These are phyloP conservation scores for Sarcophaga carnaria DNA, from an alignment of 2,888 invertebrate genomes.

Conservation along the genomic window DNA sequence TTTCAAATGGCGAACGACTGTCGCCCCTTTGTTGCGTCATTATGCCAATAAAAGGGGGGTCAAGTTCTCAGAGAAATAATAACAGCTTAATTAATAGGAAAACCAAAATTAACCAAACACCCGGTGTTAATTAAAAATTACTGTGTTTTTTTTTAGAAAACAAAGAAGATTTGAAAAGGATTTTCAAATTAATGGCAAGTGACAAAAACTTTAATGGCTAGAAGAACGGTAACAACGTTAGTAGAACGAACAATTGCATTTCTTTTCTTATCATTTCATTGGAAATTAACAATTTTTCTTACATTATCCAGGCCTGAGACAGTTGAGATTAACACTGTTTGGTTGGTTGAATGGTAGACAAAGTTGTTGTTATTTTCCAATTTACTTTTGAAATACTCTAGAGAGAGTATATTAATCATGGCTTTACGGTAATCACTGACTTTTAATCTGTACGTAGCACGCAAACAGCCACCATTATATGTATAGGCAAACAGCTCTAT, in stretches of 20 bases:
- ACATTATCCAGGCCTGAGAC: neutral
- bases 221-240: neutral
- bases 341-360: neutral
- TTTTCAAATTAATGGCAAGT: slow-evolving; percentile 53
- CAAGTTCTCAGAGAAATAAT: neutral
- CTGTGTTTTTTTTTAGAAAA: neutral
- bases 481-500: neutral
- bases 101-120: slow-evolving; percentile 27
- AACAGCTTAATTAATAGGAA: neutral
- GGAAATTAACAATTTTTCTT: slow-evolving; percentile 58
- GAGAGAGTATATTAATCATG: slow-evolving; percentile 73
- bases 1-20: neutral
- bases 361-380: slow-evolving; percentile 71
- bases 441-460: slow-evolving; percentile 65
- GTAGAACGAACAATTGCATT: slow-evolving; percentile 54
- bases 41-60: slow-evolving; percentile 3
- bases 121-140: slow-evolving; percentile 16
- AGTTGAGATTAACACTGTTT: slow-evolving; percentile 5
- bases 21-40: too few relatives aligned
- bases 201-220: slow-evolving; percentile 51
- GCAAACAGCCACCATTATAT: neutral
- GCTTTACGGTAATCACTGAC: slow-evolving; percentile 62
- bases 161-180: neutral
- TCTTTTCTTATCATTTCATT: slow-evolving; percentile 39
- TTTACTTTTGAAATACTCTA: slow-evolving; percentile 71